Conservation (phyloP, 37 sponge, comb jelly and placozoan genomes). For the Ianthella basta region DNA sequence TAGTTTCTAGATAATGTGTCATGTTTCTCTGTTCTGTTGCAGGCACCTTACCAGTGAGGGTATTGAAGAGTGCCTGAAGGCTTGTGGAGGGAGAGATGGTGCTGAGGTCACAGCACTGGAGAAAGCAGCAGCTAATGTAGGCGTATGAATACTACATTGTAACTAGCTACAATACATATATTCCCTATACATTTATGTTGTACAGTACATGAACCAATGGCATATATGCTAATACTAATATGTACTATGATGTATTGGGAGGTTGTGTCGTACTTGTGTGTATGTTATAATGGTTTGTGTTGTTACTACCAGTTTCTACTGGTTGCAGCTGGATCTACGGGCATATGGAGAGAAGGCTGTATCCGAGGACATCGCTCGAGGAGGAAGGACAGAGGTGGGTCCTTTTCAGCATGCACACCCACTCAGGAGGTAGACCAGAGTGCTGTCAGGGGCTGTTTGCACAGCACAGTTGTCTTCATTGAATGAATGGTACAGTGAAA, state of each 20-base stretch:
- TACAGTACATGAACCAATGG: no score
- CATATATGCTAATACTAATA: no score
- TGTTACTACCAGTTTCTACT: not conserved
- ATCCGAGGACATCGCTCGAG: not conserved
- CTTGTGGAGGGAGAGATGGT: conserved; percentile 27
- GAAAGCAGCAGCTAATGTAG: not conserved
- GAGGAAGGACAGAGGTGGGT: not conserved
- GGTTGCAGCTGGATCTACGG: not conserved
- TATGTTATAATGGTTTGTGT: not conserved
- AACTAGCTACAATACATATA: no score
- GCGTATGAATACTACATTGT: not conserved
- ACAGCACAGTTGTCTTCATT: no score
- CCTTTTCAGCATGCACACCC: no score
- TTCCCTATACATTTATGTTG: no score
- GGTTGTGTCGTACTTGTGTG: not conserved
- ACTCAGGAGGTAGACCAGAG: not conserved
- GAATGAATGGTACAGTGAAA: no score
- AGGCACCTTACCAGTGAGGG: conserved; percentile 59
- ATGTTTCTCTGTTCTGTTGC: not conserved
- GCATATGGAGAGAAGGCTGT: not conserved
- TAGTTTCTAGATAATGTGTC: no score
- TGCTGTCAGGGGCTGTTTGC: not conserved
- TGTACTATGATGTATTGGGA: no score
- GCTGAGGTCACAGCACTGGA: not conserved
- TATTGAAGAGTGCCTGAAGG: conserved; percentile 32